Conservation (phyloP, 2,888 invertebrate species). For the Morpho achilles region DNA sequence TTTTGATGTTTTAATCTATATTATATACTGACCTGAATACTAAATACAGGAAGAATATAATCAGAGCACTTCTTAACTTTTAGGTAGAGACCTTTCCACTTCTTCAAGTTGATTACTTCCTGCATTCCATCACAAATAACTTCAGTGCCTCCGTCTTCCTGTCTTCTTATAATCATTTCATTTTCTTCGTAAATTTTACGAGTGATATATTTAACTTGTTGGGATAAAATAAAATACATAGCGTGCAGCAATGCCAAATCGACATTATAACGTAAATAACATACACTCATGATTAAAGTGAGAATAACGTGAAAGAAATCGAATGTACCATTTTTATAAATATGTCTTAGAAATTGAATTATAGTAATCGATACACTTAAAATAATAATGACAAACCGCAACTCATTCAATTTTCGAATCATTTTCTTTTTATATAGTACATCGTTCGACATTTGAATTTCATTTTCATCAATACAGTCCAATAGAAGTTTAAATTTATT, state of each 20-base stretch:
- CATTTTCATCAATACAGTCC: background rate
- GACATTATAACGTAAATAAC: background rate
- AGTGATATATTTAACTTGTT: background rate
- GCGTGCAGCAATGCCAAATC: background rate
- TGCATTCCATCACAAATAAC: no score
- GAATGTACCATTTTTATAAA: no score
- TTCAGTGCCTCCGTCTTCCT: background rate
- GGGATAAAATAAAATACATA: background rate
- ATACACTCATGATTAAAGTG: no score
- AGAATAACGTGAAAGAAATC: no score
- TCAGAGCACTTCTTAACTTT: slow-evolving; percentile 5
- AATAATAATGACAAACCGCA: background rate
- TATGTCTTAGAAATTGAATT: no score
- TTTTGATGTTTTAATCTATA: no score
- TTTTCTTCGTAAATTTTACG: background rate
- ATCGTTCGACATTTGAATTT: background rate
- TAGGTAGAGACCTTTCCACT: background rate
- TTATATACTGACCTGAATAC: slow-evolving; percentile 9
- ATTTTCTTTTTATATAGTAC: background rate
- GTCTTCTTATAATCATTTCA: background rate
- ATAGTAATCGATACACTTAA: no score
- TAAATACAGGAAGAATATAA: slow-evolving; percentile 1
- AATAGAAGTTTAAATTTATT: background rate
- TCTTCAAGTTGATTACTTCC: background rate
- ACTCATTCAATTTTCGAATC: background rate